Percentiles rank a stretch among this genome's conserved stretches.
Conservation (phyloP, 2,113 vertebrate genomes). For the Bos javanicus region DNA sequence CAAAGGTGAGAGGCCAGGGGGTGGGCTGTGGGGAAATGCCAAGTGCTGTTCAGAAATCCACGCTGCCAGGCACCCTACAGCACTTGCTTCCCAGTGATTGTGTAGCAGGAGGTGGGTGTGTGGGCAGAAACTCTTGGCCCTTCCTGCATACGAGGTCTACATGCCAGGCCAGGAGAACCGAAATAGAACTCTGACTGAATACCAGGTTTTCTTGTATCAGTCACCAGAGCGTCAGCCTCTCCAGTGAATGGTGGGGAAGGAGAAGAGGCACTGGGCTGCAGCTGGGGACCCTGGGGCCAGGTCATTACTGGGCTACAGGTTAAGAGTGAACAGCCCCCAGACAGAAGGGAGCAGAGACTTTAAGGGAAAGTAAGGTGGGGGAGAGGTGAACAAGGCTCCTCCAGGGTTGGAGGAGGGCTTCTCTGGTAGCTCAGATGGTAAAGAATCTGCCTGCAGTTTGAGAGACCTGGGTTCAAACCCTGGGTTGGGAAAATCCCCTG, state of each 20-base stretch:
- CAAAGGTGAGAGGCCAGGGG: slow-evolving; percentile 86
- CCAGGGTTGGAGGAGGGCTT: not conserved
- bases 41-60: not conserved
- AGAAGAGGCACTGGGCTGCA: not conserved
- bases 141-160: not conserved
- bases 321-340: not conserved
- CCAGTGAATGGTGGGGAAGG: not conserved
- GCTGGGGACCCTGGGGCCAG: not conserved
- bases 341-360: not conserved
- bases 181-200: slow-evolving; percentile 33
- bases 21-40: not conserved
- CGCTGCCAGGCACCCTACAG: not conserved
- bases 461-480: not conserved
- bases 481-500: not conserved
- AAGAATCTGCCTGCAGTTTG: not conserved
- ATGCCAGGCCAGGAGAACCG: not conserved
- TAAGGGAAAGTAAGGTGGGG: not conserved
- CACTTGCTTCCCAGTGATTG: not conserved
- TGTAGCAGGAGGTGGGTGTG: not conserved
- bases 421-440: not conserved
- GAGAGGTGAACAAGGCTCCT: not conserved
- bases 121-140: not conserved
- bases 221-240: not conserved
- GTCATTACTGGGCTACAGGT: not conserved
- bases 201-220: not conserved